These are phyloP conservation scores for Heliconius congener DNA, from an alignment of 1,140 invertebrate genomes.

Conservation along the genomic window DNA sequence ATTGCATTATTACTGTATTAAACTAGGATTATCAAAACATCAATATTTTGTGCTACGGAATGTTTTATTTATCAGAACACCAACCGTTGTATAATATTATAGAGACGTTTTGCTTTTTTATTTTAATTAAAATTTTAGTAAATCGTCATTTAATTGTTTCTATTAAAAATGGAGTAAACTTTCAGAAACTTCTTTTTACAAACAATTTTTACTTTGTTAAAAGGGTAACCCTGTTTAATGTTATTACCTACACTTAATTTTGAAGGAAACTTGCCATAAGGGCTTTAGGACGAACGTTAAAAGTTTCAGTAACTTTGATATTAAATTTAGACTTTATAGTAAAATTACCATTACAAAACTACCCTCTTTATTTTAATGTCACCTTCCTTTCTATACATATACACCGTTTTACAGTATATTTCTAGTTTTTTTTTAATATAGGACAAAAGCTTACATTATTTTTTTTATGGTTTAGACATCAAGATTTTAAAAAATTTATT, in stretches of 20 bases:
- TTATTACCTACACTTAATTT: background rate
- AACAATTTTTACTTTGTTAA: background rate
- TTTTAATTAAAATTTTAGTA: background rate
- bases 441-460: background rate
- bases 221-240: background rate
- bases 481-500: background rate
- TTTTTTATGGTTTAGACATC: background rate
- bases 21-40: background rate
- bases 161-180: background rate
- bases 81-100: background rate
- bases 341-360: too few species aligned
- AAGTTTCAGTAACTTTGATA: too few species aligned
- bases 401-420: background rate
- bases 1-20: background rate
- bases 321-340: too few species aligned
- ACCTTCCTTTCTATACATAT: too few species aligned
- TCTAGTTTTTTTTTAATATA: background rate
- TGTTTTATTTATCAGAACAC: background rate
- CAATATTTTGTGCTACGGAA: slow-evolving; percentile 4
- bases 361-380: too few species aligned
- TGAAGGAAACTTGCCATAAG: background rate
- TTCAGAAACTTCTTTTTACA: background rate
- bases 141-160: background rate
- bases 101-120: background rate
- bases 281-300: background rate